A percentile compares a stretch with the other conserved stretches of the same genome.
Evolutionary conservation across 2,113 vertebrate species (phyloP).

Genomic region (Alethe castanea): DNA sequence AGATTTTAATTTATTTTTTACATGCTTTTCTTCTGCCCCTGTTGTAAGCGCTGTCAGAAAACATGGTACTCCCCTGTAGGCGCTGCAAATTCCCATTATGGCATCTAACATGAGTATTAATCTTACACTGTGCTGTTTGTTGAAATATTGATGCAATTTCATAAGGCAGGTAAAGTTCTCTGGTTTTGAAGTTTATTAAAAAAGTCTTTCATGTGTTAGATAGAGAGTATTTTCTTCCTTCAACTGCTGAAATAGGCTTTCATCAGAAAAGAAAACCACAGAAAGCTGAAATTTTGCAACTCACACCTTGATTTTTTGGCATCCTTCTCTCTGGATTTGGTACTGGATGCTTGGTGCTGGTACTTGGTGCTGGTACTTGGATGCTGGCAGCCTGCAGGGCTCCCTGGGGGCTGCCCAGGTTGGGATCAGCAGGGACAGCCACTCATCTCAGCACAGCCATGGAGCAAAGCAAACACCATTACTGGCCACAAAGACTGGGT

Average conservation of each 20-base stretch:
- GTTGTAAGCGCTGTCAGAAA: not conserved
- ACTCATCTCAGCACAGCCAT: fast-evolving
- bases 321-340: fast-evolving
- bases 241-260: not conserved
- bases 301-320: not conserved
- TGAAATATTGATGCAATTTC: not conserved
- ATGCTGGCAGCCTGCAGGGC: not conserved
- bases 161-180: not conserved
- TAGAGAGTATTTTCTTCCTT: not conserved
- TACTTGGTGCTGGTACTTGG: not conserved
- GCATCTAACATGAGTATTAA: not conserved
- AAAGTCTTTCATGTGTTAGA: not conserved
- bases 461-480: not conserved
- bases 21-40: not conserved
- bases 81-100: not conserved
- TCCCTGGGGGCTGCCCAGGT: not conserved
- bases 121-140: not conserved
- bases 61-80: not conserved
- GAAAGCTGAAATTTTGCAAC: not conserved
- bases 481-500: not conserved
- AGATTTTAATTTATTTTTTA: not conserved
- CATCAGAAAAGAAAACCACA: not conserved
- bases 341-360: not conserved
- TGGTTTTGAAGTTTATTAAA: not conserved
- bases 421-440: not conserved